Conservation (phyloP, 2,113 vertebrate genomes). For the Brachyhypopomus occidentalis region DNA sequence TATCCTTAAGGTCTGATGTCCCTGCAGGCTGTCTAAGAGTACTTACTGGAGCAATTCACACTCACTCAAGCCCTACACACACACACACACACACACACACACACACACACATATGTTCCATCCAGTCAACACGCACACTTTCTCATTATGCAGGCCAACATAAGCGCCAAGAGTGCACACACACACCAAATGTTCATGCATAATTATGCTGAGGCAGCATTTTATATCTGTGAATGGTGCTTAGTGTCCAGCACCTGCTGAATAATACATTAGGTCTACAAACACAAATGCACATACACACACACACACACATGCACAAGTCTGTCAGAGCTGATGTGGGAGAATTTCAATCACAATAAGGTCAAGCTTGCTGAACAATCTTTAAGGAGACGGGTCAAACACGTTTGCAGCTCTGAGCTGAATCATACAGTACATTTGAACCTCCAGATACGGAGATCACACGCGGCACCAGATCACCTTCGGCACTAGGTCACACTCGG, state of each 20-base stretch:
- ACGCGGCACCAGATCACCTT: too few species aligned
- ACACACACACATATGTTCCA: constrained; percentile 40
- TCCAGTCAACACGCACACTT: constrained; percentile 41
- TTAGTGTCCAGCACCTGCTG: constrained; percentile 59
- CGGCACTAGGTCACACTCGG: too few species aligned
- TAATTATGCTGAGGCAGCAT: constrained; percentile 56
- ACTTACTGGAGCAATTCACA: constrained; percentile 40
- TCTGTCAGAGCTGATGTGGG: constrained; percentile 27
- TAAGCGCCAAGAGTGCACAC: constrained; percentile 26
- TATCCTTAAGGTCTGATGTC: constrained; percentile 52
- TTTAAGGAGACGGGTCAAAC: constrained; percentile 15
- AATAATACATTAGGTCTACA: constrained; percentile 64
- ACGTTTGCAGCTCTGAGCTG: constrained; percentile 8
- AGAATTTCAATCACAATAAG: constrained; percentile 25
- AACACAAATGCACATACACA: constrained; percentile 15
- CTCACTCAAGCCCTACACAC: constrained; percentile 27
- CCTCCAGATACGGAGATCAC: neutral
- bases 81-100: constrained; percentile 18
- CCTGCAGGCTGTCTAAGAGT: constrained; percentile 47
- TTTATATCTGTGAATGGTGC: constrained; percentile 70
- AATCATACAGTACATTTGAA: neutral
- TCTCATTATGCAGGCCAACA: constrained; percentile 36
- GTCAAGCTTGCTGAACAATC: constrained; percentile 20
- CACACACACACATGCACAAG: constrained; percentile 13
- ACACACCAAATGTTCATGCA: constrained; percentile 30